These are phyloP conservation scores for Galaxias olidus DNA, from an alignment of 2,797 vertebrate species.

Conservation along the genomic window DNA sequence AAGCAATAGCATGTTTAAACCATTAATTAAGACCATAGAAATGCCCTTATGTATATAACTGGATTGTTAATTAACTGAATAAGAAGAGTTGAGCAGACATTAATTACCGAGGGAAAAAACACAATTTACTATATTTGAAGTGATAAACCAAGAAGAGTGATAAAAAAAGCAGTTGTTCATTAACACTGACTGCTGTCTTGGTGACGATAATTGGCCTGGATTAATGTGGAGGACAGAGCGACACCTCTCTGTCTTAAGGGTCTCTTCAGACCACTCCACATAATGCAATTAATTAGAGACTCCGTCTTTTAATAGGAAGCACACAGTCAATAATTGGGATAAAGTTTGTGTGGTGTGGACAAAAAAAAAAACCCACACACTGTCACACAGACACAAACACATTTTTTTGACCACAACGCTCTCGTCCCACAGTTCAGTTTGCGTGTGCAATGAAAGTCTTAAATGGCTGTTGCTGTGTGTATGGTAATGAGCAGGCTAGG, in stretches of 20 bases:
- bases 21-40: too few species aligned
- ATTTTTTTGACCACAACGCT: slow-evolving; percentile 1
- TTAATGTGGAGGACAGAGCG: slow-evolving; percentile 28
- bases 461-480: slow-evolving; percentile 63
- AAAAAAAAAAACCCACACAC: too few species aligned
- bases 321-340: slow-evolving; percentile 49
- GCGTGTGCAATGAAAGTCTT: slow-evolving; percentile 34
- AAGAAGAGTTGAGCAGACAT: too few species aligned
- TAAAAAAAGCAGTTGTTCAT: slow-evolving; percentile 38
- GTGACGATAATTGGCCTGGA: too few species aligned
- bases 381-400: background rate
- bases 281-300: slow-evolving; percentile 61
- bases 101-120: too few species aligned
- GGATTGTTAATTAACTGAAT: too few species aligned
- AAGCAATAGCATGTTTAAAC: too few species aligned
- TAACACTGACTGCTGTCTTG: slow-evolving; percentile 34
- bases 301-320: slow-evolving; percentile 51
- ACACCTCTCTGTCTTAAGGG: slow-evolving; percentile 49
- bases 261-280: slow-evolving; percentile 48
- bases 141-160: slow-evolving; percentile 37
- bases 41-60: too few species aligned
- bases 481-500: slow-evolving; percentile 53
- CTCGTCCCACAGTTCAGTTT: slow-evolving; percentile 28
- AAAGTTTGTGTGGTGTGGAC: background rate
- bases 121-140: background rate